Conservation (phyloP, 2,797 vertebrate genomes). For the Orientallactaga sibirica region DNA sequence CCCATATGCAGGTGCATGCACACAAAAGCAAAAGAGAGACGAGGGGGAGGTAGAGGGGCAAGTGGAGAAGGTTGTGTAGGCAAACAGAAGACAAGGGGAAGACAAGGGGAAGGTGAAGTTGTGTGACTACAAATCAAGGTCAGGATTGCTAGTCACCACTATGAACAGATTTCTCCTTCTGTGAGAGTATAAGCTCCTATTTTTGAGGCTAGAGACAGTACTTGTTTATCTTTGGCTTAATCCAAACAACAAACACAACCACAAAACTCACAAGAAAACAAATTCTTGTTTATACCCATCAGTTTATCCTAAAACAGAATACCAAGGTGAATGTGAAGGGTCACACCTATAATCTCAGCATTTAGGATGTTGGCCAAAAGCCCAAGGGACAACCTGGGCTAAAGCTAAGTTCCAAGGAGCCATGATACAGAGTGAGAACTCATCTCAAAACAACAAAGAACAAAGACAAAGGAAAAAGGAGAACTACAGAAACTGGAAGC, state of each 20-base stretch:
- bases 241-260: not conserved
- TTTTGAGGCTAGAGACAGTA: not conserved
- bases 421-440: not conserved
- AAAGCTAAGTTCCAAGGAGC: not conserved
- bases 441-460: not conserved
- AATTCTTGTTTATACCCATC: not conserved
- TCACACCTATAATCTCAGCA: not conserved
- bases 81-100: not conserved
- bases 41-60: not conserved
- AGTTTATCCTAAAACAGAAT: conserved; percentile 26
- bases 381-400: not conserved
- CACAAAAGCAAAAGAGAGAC: not conserved
- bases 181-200: not conserved
- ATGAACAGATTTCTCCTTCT: not conserved
- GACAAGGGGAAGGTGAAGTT: not conserved
- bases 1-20: too few relatives aligned
- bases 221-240: not conserved
- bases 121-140: not conserved
- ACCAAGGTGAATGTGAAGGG: not conserved
- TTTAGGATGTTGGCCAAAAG: not conserved
- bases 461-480: not conserved
- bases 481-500: not conserved
- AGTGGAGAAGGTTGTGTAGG: too few relatives aligned
- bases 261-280: not conserved
- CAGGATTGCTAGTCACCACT: not conserved